These are phyloP conservation scores for Naja naja DNA, from an alignment of 2,113 vertebrate species.

Conservation along the genomic window DNA sequence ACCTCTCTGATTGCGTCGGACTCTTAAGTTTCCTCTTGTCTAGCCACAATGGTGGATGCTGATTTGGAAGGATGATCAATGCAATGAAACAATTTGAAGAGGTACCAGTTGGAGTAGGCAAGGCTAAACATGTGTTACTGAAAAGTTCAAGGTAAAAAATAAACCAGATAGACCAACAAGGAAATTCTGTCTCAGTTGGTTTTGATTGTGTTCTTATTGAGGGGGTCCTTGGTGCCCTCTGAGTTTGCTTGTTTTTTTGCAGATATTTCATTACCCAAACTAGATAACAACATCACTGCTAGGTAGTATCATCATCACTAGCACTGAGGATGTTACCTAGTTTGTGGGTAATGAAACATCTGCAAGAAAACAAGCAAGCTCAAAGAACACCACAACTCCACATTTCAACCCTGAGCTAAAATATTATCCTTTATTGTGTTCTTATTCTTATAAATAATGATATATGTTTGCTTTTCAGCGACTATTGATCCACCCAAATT, in stretches of 20 bases:
- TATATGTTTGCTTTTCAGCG: constrained; percentile 64
- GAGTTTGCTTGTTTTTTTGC: background rate
- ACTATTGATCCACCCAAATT: constrained; percentile 79
- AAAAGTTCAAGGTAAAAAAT: background rate
- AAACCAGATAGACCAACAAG: background rate
- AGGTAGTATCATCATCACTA: background rate
- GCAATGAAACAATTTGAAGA: background rate
- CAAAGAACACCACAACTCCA: background rate
- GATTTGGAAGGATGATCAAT: background rate
- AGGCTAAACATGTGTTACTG: background rate
- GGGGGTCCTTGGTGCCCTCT: background rate
- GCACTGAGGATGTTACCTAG: background rate
- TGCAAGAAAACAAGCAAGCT: background rate
- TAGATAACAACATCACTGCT: background rate
- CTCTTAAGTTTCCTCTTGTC: background rate
- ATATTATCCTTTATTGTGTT: background rate
- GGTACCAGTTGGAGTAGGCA: background rate
- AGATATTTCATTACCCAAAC: background rate
- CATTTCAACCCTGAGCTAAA: background rate
- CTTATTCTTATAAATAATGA: constrained; percentile 11
- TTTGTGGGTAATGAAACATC: background rate
- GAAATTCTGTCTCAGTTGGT: background rate
- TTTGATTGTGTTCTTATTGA: constrained; percentile 9
- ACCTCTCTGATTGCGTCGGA: background rate
- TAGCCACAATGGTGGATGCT: background rate